Evolutionary conservation across 35 echinoderm and acorn worm genomes (phyloP), one percentile per base, ranked within the genome.

Genomic region (Amphiura filiformis): DNA sequence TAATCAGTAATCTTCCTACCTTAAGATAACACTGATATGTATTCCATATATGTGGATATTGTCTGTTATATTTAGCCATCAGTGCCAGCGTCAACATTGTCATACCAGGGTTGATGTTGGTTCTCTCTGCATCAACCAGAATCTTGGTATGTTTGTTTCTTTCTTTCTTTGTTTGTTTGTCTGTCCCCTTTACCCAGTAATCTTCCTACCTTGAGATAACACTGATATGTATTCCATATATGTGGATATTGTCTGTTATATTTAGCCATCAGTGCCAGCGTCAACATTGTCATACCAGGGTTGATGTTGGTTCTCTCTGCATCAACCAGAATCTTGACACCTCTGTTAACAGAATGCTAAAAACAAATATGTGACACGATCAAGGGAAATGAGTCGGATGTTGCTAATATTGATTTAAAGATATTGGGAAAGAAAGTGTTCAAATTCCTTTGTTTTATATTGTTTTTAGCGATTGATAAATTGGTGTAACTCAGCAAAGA

Each of bases 1-100:
- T n/a, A n/a, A n/a, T n/a, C n/a, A n/a, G n/a, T n/a, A n/a, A n/a
- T n/a, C n/a, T n/a, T n/a, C n/a, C n/a, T n/a, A 93, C 95, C 84
- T 98, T 98, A 9, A 98, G 84, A 17, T 93, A 98, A 35, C 80
- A 89, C 37, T 98, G 96, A 57, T 98, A 98, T 0, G 96, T 98
- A 49, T 93, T 93, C 89, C 89, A 98, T 35, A 94, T 61, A 9
- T 75, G 30, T 40, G 96, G 88, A 41, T 83, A 47, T 5, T 56
- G 37, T 31, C 36, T 79, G 39, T 94, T 98, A 77, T 85, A 98
- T 42, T 98, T 98, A 39, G 88, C 82, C 96, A 98, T 98, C 81
- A 98, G 39, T 31, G 96, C 92, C 30, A 98, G 34, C 12, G 89
- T 57, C 4, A 98, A 56, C 39, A 98, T 81, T 5, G 86, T 83